phyloP scores from a whole-genome alignment of 2,797 vertebrate species.

The Sebastes dallii region DNA sequence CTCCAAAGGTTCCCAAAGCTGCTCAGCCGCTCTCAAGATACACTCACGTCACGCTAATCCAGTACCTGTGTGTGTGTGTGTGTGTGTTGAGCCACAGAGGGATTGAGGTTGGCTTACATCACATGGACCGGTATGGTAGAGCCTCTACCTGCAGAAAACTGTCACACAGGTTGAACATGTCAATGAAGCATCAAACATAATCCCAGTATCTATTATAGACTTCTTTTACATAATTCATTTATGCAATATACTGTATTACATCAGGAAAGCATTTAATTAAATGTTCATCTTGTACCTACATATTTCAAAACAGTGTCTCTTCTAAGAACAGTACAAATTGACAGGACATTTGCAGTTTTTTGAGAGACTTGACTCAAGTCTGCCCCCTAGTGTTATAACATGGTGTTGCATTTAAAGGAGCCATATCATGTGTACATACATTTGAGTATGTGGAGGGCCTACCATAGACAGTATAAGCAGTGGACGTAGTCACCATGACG shows the following conservation, averaged over 20 bases:
- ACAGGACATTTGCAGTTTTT: neutral
- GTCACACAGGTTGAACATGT: neutral
- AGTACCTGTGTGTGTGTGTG: slow-evolving; percentile 33
- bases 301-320: neutral
- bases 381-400: slow-evolving; percentile 4
- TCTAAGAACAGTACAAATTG: neutral
- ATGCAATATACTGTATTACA: neutral
- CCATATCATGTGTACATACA: neutral
- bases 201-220: neutral
- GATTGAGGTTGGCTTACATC: slow-evolving; percentile 77
- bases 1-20: slow-evolving; percentile 54
- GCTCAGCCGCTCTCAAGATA: slow-evolving; percentile 60
- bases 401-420: neutral
- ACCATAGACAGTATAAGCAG: too few relatives aligned
- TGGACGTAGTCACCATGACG: fast-evolving
- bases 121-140: slow-evolving; percentile 29
- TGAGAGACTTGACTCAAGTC: too few relatives aligned
- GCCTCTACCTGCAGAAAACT: slow-evolving; percentile 17
- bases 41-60: slow-evolving; percentile 63
- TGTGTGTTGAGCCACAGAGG: slow-evolving; percentile 45
- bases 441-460: neutral
- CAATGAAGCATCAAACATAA: neutral
- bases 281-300: neutral
- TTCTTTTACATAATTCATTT: neutral
- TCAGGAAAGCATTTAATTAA: neutral